These are phyloP conservation scores for Cryptoblepharus egeriae DNA, from an alignment of 2,797 vertebrate genomes.

Conservation along the genomic window DNA sequence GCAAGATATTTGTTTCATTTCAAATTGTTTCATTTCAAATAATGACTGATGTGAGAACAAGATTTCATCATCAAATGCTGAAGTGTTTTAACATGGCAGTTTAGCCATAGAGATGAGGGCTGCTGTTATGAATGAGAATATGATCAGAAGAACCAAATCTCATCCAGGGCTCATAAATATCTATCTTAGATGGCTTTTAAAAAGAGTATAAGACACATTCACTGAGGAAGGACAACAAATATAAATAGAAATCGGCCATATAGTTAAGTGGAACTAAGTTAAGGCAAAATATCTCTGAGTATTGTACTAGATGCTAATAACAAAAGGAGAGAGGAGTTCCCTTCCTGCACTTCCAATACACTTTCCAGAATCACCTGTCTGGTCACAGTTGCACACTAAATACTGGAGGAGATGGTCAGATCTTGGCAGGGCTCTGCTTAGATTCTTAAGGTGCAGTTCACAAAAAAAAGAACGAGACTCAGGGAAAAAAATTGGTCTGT, in stretches of 20 bases:
- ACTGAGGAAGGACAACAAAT: not conserved
- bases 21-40: not conserved
- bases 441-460: not conserved
- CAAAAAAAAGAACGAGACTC: not conserved
- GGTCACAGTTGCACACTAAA: not conserved
- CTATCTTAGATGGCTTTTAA: not conserved
- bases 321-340: not conserved
- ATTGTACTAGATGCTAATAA: not conserved
- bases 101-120: not conserved
- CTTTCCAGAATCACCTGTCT: not conserved
- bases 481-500: not conserved
- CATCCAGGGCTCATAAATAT: not conserved
- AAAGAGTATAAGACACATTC: not conserved
- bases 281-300: too few species aligned
- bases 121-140: too few species aligned
- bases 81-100: not conserved
- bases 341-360: not conserved
- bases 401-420: not conserved
- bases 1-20: not conserved
- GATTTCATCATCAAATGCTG: not conserved
- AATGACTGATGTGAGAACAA: not conserved
- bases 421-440: not conserved
- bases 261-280: not conserved
- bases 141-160: too few species aligned
- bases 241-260: not conserved